Percentiles rank a stretch among this genome's conserved stretches.
Evolutionary conservation across 2,888 invertebrate species (phyloP).

Genomic region (Drosophila nr. fundita): DNA sequence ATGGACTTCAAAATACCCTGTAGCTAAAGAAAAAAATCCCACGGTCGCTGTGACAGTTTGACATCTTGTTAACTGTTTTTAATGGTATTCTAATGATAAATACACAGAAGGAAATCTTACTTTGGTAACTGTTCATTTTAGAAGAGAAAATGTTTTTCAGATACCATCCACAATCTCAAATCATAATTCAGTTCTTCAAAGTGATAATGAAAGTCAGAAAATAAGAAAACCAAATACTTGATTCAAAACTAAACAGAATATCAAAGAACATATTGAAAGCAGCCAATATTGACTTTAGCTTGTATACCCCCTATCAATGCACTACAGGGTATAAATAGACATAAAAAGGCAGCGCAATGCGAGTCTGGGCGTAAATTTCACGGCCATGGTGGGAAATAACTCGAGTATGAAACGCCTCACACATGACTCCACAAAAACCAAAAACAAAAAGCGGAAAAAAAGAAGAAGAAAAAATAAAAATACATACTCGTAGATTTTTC

Average conservation of each 20-base stretch:
- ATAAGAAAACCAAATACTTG: too few species aligned
- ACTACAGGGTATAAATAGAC: slow-evolving; percentile 29
- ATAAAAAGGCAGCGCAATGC: slow-evolving; percentile 39
- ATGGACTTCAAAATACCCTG: slow-evolving; percentile 15
- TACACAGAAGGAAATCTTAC: too few species aligned
- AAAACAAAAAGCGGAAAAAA: neutral
- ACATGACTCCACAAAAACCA: slow-evolving; percentile 57
- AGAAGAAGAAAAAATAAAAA: neutral
- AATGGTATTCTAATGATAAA: too few species aligned
- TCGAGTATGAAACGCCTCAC: slow-evolving; percentile 49
- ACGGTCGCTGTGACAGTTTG: too few species aligned
- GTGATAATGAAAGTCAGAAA: too few species aligned
- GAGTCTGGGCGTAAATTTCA: slow-evolving; percentile 36
- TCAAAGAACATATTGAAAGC: too few species aligned
- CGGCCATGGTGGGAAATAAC: slow-evolving; percentile 63
- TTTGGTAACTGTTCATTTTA: too few species aligned
- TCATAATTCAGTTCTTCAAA: too few species aligned
- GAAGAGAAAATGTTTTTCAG: too few species aligned
- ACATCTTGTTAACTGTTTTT: too few species aligned
- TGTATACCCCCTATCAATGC: neutral
- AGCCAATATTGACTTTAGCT: neutral
- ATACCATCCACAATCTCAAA: too few species aligned
- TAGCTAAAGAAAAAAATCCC: neutral
- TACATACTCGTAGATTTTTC: slow-evolving; percentile 22
- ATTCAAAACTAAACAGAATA: too few species aligned